Base-by-base conservation (phyloP, 2,888 invertebrate species). In the Himalopsyche anomala region DNA sequence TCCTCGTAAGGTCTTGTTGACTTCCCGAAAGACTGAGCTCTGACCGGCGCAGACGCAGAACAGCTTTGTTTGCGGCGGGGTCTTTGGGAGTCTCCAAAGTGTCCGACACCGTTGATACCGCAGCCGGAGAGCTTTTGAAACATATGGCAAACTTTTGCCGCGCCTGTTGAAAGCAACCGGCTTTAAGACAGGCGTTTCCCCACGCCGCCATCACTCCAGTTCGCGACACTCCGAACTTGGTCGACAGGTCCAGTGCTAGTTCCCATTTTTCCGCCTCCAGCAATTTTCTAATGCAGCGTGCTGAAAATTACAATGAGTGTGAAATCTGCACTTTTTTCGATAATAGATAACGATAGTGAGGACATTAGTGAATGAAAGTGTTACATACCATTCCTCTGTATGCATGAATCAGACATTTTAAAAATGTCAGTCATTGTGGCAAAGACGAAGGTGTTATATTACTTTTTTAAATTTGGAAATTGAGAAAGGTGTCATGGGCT, bases 251-350 rank as follows among this genome's bases (percentile, higher is more conserved):
- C 84, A 97, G 90, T 0, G 97, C 98, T 74, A 98, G 91, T 86
- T 95, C 94, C 96, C 98, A 97, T 90, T 97, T 95, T 90, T 98
- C 98, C 0, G 96, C 95, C 91, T 96, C 96, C n/a, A 98, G 93
- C 5, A 98, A 91, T 80, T 95, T 95, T 86, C 97, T 94, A 79
- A 97, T 92, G 82, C 95, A 95, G 89, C 95, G 94, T 89, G 94
- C 94, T 91, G 93, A 90, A 80, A 91, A 88, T 28, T 89, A 89
- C 86, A 90, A 90, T 11, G 9, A 11, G 45, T 55, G 90, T 81
- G 2, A 55, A n/a, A 82, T 45, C n/a, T 36, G 9, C 45, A 89
- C 2, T 89, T 87, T 84, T 86, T 88, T 51, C 82, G 87, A 19
- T 84, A 79, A 1, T 51, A 51, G 45, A 51, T 51, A 12, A 51